Evolutionary conservation across 2,888 invertebrate genomes (phyloP).

Genomic region (Caenorhabditis sp.): DNA sequence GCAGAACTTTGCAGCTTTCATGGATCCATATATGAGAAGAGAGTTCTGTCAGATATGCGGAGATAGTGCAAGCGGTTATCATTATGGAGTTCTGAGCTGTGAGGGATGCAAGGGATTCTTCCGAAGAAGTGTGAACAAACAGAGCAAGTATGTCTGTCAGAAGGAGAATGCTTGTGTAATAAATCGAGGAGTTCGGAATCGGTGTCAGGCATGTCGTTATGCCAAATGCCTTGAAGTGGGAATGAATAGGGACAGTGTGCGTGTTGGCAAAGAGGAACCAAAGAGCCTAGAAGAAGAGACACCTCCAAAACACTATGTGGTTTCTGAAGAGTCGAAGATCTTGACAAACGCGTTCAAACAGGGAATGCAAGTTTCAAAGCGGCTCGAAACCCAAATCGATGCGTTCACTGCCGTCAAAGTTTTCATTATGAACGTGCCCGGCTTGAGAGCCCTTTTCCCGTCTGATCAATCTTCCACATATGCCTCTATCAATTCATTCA

Average conservation of each 20-base stretch:
- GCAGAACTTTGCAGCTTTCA: constrained; percentile 21
- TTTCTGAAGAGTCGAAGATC: not conserved
- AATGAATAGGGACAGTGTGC: constrained; percentile 68
- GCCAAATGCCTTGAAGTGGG: constrained; percentile 72
- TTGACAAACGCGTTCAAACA: not conserved
- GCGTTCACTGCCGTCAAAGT: not conserved
- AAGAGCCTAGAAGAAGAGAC: not conserved
- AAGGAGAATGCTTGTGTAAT: constrained; percentile 69
- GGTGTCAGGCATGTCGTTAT: constrained; percentile 79
- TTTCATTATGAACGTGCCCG: constrained; percentile 4
- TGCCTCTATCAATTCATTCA: not conserved
- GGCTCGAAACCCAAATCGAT: not conserved
- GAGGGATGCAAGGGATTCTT: constrained; percentile 81
- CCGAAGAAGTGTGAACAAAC: constrained; percentile 76
- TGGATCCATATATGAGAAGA: constrained; percentile 42
- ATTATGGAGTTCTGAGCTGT: constrained; percentile 77
- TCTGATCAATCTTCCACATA: not conserved
- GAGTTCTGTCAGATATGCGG: constrained; percentile 70
- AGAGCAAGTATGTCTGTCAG: constrained; percentile 71
- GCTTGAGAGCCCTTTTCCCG: constrained; percentile 2
- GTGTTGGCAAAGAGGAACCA: constrained; percentile 16
- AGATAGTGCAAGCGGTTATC: constrained; percentile 75
- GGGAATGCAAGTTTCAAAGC: not conserved
- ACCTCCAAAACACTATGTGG: not conserved
- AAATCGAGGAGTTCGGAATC: constrained; percentile 73